Evolutionary conservation across 2,113 vertebrate genomes (phyloP).

Genomic region (Pseudolaguvia tuberculata): DNA sequence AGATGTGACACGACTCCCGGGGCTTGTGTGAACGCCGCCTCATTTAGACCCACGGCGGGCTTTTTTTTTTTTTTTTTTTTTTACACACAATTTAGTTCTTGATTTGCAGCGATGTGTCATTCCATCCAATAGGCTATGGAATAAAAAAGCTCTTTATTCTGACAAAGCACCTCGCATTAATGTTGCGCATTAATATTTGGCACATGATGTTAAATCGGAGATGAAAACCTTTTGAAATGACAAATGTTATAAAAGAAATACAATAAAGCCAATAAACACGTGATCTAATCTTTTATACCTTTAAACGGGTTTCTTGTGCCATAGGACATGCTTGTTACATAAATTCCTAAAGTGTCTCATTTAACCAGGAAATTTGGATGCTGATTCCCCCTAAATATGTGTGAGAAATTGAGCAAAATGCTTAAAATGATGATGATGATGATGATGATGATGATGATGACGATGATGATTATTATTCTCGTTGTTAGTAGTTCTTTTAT

Average conservation of each 20-base stretch:
- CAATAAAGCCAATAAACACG: too few species aligned
- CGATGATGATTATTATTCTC: not conserved
- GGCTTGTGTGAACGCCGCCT: constrained; percentile 41
- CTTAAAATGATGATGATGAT: too few species aligned
- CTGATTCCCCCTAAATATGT: too few species aligned
- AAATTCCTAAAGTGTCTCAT: not conserved
- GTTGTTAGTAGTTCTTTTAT: too few species aligned
- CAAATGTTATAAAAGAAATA: not conserved
- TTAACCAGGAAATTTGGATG: too few species aligned
- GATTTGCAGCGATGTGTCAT: constrained; percentile 56
- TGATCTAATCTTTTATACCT: not conserved
- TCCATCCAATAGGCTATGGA: constrained; percentile 3
- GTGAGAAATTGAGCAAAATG: not conserved
- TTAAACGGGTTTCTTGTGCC: not conserved
- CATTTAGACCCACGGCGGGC: constrained; percentile 39
- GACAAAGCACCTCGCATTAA: constrained; percentile 13
- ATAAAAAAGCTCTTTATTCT: not conserved
- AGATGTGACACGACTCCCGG: constrained; percentile 50
- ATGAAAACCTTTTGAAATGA: not conserved
- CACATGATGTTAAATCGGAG: not conserved
- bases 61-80: too few species aligned
- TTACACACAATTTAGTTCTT: constrained; percentile 56
- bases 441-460: too few species aligned
- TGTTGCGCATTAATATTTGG: not conserved
- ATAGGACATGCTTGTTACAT: too few species aligned